These are phyloP conservation scores for Pomatostomus ruficeps DNA, from an alignment of 2,113 vertebrate species.

Conservation along the genomic window DNA sequence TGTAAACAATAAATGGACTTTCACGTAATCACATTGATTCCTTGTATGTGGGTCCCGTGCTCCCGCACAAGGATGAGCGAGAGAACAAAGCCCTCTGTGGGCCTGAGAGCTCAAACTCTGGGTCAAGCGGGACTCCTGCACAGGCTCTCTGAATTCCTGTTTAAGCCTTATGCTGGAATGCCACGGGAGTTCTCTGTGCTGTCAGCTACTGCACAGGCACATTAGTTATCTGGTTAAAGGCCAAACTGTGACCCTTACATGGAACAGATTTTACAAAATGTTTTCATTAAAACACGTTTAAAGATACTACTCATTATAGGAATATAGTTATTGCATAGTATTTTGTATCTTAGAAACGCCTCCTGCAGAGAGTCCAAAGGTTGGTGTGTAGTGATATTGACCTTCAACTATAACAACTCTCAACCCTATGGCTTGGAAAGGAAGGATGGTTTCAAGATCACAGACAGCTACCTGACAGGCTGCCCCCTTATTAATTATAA, in stretches of 20 bases:
- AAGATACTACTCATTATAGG: background rate
- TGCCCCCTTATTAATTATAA: too few species aligned
- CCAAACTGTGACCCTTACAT: fast-evolving
- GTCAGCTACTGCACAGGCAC: background rate
- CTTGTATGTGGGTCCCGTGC: too few species aligned
- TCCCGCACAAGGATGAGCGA: background rate
- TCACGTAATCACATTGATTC: too few species aligned
- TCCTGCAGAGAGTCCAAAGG: background rate
- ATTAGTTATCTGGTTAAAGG: background rate
- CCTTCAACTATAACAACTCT: background rate
- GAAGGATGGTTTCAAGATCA: background rate
- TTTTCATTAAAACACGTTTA: background rate
- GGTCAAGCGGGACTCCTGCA: background rate
- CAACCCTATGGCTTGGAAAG: background rate
- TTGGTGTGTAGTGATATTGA: background rate
- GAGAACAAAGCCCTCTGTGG: background rate
- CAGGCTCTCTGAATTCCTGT: background rate
- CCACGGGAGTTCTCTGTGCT: background rate
- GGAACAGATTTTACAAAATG: background rate
- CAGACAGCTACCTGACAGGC: background rate
- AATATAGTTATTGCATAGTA: background rate
- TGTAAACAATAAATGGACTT: too few species aligned
- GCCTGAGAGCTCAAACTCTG: background rate
- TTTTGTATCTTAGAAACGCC: background rate
- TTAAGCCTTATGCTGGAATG: background rate